These are phyloP conservation scores for Euplagia quadripunctaria DNA, from an alignment of 2,888 invertebrate species.

Conservation along the genomic window DNA sequence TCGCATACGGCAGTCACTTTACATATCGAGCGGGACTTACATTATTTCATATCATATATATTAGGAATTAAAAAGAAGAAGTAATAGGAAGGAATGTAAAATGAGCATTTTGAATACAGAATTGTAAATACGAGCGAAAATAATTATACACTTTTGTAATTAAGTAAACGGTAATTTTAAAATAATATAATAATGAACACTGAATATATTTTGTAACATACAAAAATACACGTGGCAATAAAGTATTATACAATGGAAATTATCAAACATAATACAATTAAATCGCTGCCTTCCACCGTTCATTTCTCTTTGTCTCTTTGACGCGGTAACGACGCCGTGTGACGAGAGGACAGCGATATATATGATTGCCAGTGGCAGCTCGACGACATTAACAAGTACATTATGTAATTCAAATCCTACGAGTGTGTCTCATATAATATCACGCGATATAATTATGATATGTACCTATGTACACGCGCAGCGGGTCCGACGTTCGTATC, in stretches of 20 bases:
- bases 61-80: background rate
- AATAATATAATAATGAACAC: background rate
- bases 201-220: background rate
- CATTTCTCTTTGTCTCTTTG: background rate
- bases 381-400: slow-evolving; percentile 23
- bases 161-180: background rate
- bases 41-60: background rate
- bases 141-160: background rate
- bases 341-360: slow-evolving; percentile 5
- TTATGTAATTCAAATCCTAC: slow-evolving; percentile 14
- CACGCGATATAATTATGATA: slow-evolving; percentile 69
- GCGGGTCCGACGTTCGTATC: slow-evolving; percentile 47
- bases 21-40: background rate
- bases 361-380: background rate
- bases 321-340: background rate
- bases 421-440: slow-evolving; percentile 37
- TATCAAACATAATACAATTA: background rate
- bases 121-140: background rate
- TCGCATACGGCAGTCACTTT: slow-evolving; percentile 29
- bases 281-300: background rate
- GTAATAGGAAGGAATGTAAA: slow-evolving; percentile 47
- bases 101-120: slow-evolving; percentile 31
- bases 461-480: slow-evolving; percentile 62
- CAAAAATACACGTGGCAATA: no score
- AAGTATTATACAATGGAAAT: background rate